A percentile compares a stretch with the other conserved stretches of the same genome.
phyloP scores from a whole-genome alignment of 1,140 invertebrate species.

The Drosophila arizonae region DNA sequence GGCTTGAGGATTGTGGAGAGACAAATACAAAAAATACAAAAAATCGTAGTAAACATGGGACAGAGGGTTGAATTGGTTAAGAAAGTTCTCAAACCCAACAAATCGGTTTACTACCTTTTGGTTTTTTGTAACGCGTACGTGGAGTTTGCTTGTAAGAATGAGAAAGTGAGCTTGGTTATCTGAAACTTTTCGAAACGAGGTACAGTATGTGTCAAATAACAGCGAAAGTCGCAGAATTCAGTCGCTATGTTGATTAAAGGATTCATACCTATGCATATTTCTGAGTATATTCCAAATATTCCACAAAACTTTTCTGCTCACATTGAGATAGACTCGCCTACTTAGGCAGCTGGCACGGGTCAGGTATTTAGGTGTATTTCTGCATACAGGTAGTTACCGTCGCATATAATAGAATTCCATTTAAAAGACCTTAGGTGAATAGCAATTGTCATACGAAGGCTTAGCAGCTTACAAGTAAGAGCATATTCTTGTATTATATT shows the following conservation, averaged over 20 bases:
- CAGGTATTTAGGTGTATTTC: constrained; percentile 2
- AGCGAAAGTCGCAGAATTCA: not conserved
- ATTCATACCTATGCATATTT: too few species aligned
- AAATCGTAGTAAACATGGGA: not conserved
- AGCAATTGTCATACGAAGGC: not conserved
- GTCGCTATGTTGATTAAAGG: not conserved
- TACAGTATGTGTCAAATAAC: constrained; percentile 3
- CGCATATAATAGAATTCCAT: constrained; percentile 2
- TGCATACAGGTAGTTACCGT: constrained; percentile 8
- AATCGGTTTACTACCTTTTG: not conserved
- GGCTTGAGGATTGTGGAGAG: constrained; percentile 15
- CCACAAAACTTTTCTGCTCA: too few species aligned
- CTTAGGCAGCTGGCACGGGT: not conserved
- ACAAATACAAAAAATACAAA: not conserved
- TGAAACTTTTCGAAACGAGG: not conserved
- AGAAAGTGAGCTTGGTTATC: not conserved
- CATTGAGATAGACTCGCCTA: not conserved
- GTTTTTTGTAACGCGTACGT: not conserved
- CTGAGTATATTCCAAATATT: too few species aligned
- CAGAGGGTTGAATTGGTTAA: constrained; percentile 7
- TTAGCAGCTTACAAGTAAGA: constrained; percentile 18
- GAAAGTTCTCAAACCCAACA: constrained; percentile 9
- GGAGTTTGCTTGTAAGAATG: not conserved
- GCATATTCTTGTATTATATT: not conserved
- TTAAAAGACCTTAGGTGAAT: not conserved